These are phyloP conservation scores for Thamnophis elegans DNA, from an alignment of 2,797 vertebrate species.

Conservation along the genomic window DNA sequence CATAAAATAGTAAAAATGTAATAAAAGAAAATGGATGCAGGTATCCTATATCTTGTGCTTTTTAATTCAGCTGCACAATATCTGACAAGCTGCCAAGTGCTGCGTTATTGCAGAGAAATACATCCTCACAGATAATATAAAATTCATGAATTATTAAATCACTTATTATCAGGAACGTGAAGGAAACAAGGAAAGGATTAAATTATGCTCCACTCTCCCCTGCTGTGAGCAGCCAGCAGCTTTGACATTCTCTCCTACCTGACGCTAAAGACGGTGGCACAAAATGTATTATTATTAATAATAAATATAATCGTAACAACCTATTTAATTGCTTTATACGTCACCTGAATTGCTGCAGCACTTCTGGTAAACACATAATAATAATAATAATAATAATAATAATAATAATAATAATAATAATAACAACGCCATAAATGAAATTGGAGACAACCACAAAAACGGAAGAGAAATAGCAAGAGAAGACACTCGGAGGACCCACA, in stretches of 20 bases:
- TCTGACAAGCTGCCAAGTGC: neutral
- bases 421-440: neutral
- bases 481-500: neutral
- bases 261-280: neutral
- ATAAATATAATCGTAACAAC: neutral
- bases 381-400: too few species aligned
- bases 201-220: neutral
- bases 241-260: neutral
- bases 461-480: neutral
- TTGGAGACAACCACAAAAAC: neutral
- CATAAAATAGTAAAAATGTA: neutral
- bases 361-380: neutral
- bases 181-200: neutral
- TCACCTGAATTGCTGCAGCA: neutral
- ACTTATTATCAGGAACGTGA: neutral
- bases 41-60: neutral
- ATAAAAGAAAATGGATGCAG: neutral
- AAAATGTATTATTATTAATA: neutral
- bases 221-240: neutral
- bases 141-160: neutral
- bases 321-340: neutral
- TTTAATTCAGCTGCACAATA: neutral
- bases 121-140: neutral
- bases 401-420: too few species aligned
- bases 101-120: neutral